Conservation (phyloP, 2,113 vertebrate genomes). For the Fulmarus glacialis region DNA sequence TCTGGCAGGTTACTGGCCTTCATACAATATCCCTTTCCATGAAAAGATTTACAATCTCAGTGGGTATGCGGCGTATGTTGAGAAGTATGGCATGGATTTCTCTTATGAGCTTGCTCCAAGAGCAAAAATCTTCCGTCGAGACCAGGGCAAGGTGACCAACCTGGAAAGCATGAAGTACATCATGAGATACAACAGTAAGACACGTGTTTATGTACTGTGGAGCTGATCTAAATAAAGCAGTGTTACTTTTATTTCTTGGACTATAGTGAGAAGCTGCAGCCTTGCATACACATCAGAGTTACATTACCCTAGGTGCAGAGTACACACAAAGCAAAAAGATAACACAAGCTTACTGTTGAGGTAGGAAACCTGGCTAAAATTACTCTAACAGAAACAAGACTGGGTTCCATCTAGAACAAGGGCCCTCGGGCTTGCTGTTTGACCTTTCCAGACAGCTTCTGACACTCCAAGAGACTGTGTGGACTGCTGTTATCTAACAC, state of each 20-base stretch:
- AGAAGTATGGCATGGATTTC: slow-evolving; percentile 83
- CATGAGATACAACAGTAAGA: slow-evolving; percentile 94
- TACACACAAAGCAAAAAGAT: neutral
- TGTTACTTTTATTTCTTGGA: neutral
- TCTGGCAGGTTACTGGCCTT: slow-evolving; percentile 88
- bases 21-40: slow-evolving; percentile 91
- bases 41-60: slow-evolving; percentile 85
- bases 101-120: slow-evolving; percentile 89
- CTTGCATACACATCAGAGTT: neutral
- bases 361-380: neutral
- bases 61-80: slow-evolving; percentile 80
- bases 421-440: neutral
- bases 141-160: slow-evolving; percentile 83
- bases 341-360: neutral
- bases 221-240: neutral
- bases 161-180: slow-evolving; percentile 85
- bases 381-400: neutral
- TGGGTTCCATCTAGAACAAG: neutral
- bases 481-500: neutral
- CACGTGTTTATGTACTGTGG: neutral
- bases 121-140: slow-evolving; percentile 91
- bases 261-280: neutral
- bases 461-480: neutral
- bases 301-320: neutral
- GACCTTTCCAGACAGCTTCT: neutral